A percentile compares a stretch with the other conserved stretches of the same genome.
Conservation (phyloP, 2,797 vertebrate species). For the Serranus cabrilla region DNA sequence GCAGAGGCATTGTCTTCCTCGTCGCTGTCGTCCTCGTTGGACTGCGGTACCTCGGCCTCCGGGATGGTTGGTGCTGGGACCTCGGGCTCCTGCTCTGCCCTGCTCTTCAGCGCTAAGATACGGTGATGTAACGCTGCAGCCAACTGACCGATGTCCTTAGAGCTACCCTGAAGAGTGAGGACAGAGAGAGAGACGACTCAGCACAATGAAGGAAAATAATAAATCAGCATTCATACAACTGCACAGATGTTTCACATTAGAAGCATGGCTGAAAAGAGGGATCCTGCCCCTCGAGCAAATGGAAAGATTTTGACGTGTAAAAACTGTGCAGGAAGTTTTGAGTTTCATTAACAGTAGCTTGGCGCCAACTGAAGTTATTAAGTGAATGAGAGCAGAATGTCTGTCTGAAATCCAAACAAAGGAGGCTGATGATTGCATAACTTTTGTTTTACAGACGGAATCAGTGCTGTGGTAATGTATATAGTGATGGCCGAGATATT, state of each 20-base stretch:
- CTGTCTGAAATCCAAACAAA: background rate
- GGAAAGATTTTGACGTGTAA: constrained; percentile 22
- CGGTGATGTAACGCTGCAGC: constrained; percentile 97
- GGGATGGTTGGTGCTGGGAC: constrained; percentile 81
- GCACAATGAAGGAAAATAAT: background rate
- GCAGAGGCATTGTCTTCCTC: constrained; percentile 87
- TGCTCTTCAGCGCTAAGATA: constrained; percentile 94
- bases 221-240: background rate
- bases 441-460: background rate
- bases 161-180: constrained; percentile 89
- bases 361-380: background rate
- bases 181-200: constrained; percentile 23
- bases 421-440: background rate
- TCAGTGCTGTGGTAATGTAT: background rate
- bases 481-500: background rate
- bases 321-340: constrained; percentile 14
- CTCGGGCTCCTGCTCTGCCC: constrained; percentile 93
- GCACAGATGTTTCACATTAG: constrained; percentile 18
- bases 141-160: constrained; percentile 97
- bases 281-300: background rate
- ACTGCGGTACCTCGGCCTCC: constrained; percentile 90
- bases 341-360: constrained; percentile 9
- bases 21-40: constrained; percentile 96
- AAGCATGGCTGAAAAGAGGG: background rate
- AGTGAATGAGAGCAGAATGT: background rate